Evolutionary conservation across 1,140 invertebrate species (phyloP).

Genomic region (Octopus bimaculoides): DNA sequence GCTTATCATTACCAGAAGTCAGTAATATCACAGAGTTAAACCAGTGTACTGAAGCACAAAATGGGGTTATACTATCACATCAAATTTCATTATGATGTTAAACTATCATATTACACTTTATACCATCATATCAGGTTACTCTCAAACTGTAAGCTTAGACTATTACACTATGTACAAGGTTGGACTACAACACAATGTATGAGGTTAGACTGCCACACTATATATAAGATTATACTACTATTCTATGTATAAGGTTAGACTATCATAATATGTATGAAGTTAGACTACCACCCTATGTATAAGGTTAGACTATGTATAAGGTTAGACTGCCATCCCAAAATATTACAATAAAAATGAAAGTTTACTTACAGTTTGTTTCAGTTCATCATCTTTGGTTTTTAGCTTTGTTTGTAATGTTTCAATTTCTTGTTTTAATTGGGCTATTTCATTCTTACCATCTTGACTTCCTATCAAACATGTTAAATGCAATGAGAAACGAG

Average conservation of each 20-base stretch:
- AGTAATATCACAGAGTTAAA: too few relatives aligned
- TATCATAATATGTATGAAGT: background rate
- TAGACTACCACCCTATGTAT: background rate
- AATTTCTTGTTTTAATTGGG: conserved; percentile 36
- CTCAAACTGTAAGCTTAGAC: too few relatives aligned
- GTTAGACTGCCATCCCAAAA: background rate
- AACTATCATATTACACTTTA: too few relatives aligned
- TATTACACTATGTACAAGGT: too few relatives aligned
- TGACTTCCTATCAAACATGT: background rate
- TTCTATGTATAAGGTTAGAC: background rate
- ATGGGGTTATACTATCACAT: too few relatives aligned
- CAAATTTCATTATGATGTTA: too few relatives aligned
- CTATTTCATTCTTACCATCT: conserved; percentile 23
- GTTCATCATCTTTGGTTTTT: conserved; percentile 40
- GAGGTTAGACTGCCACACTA: too few relatives aligned
- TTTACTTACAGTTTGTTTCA: conserved; percentile 43
- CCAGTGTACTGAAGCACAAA: too few relatives aligned
- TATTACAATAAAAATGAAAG: background rate
- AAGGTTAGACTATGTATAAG: background rate
- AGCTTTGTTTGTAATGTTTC: conserved; percentile 35
- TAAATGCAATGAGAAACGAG: background rate
- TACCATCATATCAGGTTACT: too few relatives aligned
- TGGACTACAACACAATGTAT: too few relatives aligned
- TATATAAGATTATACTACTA: too few relatives aligned
- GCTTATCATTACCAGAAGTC: too few relatives aligned